Evolutionary conservation across 2,888 invertebrate species (phyloP).

Genomic region (Macrosiphum euphorbiae): DNA sequence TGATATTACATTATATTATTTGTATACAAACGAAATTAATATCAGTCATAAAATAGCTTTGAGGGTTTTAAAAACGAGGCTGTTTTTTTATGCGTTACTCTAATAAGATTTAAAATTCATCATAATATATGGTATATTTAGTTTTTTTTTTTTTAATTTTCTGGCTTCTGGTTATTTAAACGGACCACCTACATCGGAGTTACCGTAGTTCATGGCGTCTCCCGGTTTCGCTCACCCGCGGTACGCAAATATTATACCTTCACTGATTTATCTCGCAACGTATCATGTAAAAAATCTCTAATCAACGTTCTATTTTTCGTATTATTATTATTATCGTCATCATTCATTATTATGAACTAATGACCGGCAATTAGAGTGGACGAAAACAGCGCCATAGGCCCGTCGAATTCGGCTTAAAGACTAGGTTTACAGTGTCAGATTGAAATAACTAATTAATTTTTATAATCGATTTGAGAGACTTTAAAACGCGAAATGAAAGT

Average conservation of each 20-base stretch:
- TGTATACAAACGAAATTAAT: neutral
- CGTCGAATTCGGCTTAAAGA: neutral
- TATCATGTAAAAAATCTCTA: neutral
- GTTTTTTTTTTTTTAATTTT: neutral
- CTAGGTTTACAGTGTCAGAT: neutral
- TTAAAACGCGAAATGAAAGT: slow-evolving; percentile 32
- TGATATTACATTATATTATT: neutral
- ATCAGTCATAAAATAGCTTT: slow-evolving; percentile 3
- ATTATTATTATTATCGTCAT: neutral
- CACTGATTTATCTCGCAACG: slow-evolving; percentile 14
- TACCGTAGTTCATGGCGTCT: neutral
- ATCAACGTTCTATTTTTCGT: neutral
- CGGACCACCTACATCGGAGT: slow-evolving; percentile 38
- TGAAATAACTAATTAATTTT: slow-evolving; percentile 44
- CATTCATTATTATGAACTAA: slow-evolving; percentile 34
- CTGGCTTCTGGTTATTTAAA: slow-evolving; percentile 45
- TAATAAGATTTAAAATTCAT: slow-evolving; percentile 8
- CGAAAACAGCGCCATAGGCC: slow-evolving; percentile 39
- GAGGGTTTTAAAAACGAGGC: slow-evolving; percentile 19
- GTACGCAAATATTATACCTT: slow-evolving; percentile 41
- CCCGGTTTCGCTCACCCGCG: neutral
- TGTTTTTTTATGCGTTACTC: neutral
- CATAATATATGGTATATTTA: neutral
- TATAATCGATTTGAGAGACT: slow-evolving; percentile 32
- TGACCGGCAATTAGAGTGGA: slow-evolving; percentile 36